Evolutionary conservation across 2,797 vertebrate genomes (phyloP).

Genomic region (Falco peregrinus): DNA sequence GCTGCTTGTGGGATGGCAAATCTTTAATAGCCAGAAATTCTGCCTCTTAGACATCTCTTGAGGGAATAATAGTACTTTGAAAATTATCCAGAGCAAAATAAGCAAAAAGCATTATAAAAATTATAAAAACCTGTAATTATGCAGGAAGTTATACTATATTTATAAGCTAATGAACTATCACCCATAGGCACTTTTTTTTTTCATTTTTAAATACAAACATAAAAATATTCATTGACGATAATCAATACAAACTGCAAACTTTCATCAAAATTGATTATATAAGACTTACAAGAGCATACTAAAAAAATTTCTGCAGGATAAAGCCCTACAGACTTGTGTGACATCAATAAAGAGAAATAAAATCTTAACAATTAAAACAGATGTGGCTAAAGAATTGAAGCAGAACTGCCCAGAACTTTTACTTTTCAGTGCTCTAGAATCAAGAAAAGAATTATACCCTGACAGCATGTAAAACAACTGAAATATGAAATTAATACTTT

Average conservation of each 20-base stretch:
- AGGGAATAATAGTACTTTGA: constrained; percentile 79
- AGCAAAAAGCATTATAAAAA: constrained; percentile 78
- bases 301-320: background rate
- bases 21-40: constrained; percentile 79
- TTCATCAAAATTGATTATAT: constrained; percentile 13
- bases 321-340: background rate
- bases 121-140: constrained; percentile 75
- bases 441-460: constrained; percentile 23
- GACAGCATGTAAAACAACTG: constrained; percentile 44
- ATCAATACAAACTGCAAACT: constrained; percentile 41
- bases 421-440: background rate
- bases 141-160: constrained; percentile 71
- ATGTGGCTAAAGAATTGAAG: constrained; percentile 5
- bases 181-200: constrained; percentile 1
- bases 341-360: background rate
- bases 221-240: constrained; percentile 51
- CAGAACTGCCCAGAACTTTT: constrained; percentile 2
- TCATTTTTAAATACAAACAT: constrained; percentile 42
- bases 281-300: background rate
- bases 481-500: constrained; percentile 59
- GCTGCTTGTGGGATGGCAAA: constrained; percentile 75
- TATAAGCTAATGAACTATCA: constrained; percentile 72
- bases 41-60: constrained; percentile 75
- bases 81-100: constrained; percentile 82
- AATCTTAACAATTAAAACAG: constrained; percentile 2